A percentile compares a stretch with the other conserved stretches of the same genome.
phyloP scores from a whole-genome alignment of 2,888 invertebrate genomes.

The Agrochola lychnidis region DNA sequence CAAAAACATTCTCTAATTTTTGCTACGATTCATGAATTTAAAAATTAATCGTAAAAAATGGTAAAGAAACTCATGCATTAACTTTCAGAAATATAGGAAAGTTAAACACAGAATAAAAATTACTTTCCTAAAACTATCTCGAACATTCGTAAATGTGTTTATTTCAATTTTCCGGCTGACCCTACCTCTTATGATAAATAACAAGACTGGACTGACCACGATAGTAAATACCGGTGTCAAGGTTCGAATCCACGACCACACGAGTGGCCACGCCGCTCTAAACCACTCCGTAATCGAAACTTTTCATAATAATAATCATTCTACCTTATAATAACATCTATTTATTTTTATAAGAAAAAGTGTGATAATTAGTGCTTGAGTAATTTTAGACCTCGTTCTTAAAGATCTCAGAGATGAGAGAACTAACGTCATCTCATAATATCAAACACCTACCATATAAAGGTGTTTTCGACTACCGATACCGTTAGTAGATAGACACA shows the following conservation, averaged over 20 bases:
- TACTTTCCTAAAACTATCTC: slow-evolving; percentile 3
- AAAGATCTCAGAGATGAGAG: neutral
- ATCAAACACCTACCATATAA: slow-evolving; percentile 52
- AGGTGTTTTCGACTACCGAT: slow-evolving; percentile 64
- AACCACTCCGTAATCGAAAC: slow-evolving; percentile 37
- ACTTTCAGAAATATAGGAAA: neutral
- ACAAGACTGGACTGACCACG: slow-evolving; percentile 55
- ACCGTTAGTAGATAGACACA: slow-evolving; percentile 66
- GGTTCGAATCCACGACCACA: slow-evolving; percentile 63
- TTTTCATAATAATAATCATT: slow-evolving; percentile 39
- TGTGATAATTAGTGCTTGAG: neutral
- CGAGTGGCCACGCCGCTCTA: slow-evolving; percentile 49
- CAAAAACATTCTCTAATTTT: slow-evolving; percentile 8
- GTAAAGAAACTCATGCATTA: neutral
- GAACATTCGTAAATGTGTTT: slow-evolving; percentile 2
- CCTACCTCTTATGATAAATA: slow-evolving; percentile 41
- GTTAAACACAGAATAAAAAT: neutral
- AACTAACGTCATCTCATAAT: slow-evolving; percentile 29
- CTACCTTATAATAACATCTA: neutral
- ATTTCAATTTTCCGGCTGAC: slow-evolving; percentile 32
- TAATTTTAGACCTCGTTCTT: neutral
- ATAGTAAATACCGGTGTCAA: slow-evolving; percentile 67
- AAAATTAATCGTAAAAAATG: neutral
- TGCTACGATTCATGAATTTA: neutral
- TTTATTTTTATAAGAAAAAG: neutral